These are phyloP conservation scores for Tiphia femorata DNA, from an alignment of 2,888 invertebrate species.

Conservation along the genomic window DNA sequence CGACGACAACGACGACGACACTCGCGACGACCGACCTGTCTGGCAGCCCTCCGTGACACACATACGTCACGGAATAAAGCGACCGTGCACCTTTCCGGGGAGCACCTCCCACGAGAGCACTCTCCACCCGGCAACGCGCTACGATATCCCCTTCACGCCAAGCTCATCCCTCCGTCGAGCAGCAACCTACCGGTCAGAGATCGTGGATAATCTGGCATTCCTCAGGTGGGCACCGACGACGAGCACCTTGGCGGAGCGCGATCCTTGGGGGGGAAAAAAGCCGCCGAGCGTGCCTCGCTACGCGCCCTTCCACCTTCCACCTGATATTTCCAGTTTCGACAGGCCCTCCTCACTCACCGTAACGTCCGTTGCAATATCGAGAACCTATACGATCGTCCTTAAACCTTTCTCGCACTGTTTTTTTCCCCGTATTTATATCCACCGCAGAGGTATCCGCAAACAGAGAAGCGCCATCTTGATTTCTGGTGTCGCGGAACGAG, in stretches of 20 bases:
- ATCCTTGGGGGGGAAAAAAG: no score
- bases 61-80: conserved; percentile 60
- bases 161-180: not conserved
- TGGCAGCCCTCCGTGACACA: conserved; percentile 60
- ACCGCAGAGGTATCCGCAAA: conserved; percentile 59
- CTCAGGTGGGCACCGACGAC: conserved; percentile 71
- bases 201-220: conserved; percentile 47
- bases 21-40: conserved; percentile 44
- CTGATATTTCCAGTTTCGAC: no score
- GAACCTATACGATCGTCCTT: conserved; percentile 21
- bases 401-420: conserved; percentile 42
- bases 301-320: no score
- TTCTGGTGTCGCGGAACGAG: conserved; percentile 51
- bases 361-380: no score
- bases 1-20: conserved; percentile 28
- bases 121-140: conserved; percentile 13
- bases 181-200: conserved; percentile 10
- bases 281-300: no score
- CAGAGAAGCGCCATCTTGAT: conserved; percentile 63
- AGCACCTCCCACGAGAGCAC: conserved; percentile 23
- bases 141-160: conserved; percentile 20
- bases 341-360: no score
- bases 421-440: conserved; percentile 58
- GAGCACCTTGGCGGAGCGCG: conserved; percentile 66
- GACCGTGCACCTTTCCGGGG: conserved; percentile 34